Evolutionary conservation across 2,113 vertebrate species (phyloP), one percentile per base, ranked within the genome.

Genomic region (Catharus bicknelli): DNA sequence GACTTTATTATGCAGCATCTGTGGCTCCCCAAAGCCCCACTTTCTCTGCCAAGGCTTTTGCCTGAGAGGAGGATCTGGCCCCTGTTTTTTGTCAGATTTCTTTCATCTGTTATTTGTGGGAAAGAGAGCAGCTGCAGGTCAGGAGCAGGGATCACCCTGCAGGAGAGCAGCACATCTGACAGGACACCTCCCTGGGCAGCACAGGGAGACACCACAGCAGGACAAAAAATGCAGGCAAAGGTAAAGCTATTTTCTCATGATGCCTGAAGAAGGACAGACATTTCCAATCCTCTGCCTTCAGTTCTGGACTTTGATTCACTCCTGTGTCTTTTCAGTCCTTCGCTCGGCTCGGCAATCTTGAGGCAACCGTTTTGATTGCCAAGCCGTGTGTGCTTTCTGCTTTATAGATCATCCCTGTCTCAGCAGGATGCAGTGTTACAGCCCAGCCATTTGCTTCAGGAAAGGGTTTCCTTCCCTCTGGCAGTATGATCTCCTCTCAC

Each of bases 381-480:
- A 40, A 62, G 75, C 30, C 2, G 0, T 58, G 77, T 73, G 38
- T 85, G 74, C 66, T 89, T 95, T 86, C 77, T 43, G 69, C 77
- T 79, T 82, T 51, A 89, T 50, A 83, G 90, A 89, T 79, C 86
- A 66, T 47, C 66, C 36, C 74, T 55, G 86, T 73, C 94, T 93
- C 92, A 29, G 86, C 21, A 81, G 92, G 94, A 94, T 82, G 89
- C 78, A 62, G 59, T 40, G 75, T 85, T 93, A 87, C 62, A 96
- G 78, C 91, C 91, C 86, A 89, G 86, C 48, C 89, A 80, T 87
- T 95, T 94, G 93, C 89, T 96, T 48, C 84, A 94, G 91, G 84
- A 96, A 66, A 92, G 55, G 84, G 58, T 87, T 96, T 92, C 94
- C 91, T 95, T 90, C 95, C 94, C 94, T 92, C 95, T 87, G 94